These are phyloP conservation scores for Cnemophilus loriae DNA, from an alignment of 2,113 vertebrate genomes.

Conservation along the genomic window DNA sequence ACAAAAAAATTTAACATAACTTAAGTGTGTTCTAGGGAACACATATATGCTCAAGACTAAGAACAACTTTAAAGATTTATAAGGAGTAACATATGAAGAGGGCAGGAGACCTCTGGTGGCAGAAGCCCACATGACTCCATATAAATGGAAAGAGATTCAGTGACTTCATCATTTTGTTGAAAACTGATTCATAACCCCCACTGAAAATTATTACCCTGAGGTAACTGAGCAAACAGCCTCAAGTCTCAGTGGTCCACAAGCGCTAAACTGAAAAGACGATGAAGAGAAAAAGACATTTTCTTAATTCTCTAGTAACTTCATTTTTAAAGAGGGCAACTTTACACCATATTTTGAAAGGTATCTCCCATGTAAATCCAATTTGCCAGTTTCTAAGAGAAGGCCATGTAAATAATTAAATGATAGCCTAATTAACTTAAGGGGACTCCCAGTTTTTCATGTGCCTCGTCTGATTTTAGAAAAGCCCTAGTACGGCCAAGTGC, in stretches of 20 bases:
- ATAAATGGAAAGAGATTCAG: not conserved
- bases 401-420: fast-evolving
- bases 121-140: not conserved
- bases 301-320: not conserved
- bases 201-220: not conserved
- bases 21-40: not conserved
- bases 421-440: not conserved
- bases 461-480: not conserved
- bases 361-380: not conserved
- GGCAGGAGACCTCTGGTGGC: not conserved
- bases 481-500: fast-evolving
- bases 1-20: fast-evolving
- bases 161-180: not conserved
- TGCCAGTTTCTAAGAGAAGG: not conserved
- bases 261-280: not conserved
- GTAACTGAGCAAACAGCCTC: not conserved
- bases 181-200: not conserved
- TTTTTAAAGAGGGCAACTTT: not conserved
- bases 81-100: not conserved
- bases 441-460: not conserved
- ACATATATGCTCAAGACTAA: not conserved
- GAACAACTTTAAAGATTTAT: not conserved
- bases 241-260: not conserved
- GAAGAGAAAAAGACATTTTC: not conserved
- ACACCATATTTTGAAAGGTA: not conserved